Conservation (phyloP, 35 echinoderm and acorn worm species). For the Hemicentrotus pulcherrimus region DNA sequence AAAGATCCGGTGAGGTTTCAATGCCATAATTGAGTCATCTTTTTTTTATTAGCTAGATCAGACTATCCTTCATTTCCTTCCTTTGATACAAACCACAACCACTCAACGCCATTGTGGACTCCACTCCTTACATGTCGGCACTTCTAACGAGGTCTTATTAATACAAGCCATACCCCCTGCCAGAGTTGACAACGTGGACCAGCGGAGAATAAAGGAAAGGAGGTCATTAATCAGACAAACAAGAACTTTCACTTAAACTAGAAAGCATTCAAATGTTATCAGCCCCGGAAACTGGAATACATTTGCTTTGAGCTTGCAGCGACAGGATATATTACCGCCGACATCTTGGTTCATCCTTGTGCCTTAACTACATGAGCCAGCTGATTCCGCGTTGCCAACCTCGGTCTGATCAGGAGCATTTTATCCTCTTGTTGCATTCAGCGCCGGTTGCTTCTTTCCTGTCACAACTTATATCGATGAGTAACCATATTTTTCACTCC, state of each 20-base stretch:
- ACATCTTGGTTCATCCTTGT: background rate
- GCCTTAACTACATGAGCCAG: background rate
- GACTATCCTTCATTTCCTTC: slow-evolving; percentile 17
- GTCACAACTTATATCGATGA: background rate
- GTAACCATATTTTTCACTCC: background rate
- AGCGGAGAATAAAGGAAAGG: background rate
- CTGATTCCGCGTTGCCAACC: background rate
- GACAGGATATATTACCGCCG: background rate
- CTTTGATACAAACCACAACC: background rate
- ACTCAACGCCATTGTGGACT: background rate
- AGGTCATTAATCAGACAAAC: background rate
- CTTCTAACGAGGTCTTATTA: background rate
- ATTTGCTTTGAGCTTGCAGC: background rate
- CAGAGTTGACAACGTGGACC: background rate
- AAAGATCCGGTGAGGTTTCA: background rate
- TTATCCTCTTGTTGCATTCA: background rate
- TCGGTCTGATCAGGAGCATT: background rate
- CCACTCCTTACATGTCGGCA: background rate
- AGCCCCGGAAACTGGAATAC: background rate
- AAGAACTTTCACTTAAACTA: background rate
- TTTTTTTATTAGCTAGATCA: background rate
- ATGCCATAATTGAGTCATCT: slow-evolving; percentile 18
- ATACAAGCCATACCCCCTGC: background rate
- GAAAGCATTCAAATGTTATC: background rate
- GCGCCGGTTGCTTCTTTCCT: background rate